phyloP scores from a whole-genome alignment of 2,113 vertebrate genomes.

The Hirundichthys speculiger region DNA sequence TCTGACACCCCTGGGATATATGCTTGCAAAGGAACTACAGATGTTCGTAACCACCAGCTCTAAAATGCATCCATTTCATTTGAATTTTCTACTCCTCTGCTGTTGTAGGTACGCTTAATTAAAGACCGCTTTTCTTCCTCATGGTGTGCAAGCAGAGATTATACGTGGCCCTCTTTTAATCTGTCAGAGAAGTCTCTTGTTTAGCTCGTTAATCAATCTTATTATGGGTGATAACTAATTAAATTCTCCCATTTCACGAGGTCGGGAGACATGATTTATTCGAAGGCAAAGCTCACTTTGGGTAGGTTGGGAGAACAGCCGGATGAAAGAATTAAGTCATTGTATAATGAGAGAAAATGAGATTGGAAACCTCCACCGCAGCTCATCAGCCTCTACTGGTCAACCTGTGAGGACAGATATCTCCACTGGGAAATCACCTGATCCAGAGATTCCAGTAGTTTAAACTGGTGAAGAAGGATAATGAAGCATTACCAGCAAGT shows the following conservation, averaged over 20 bases:
- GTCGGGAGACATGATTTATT: constrained; percentile 34
- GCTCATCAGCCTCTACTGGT: too few relatives aligned
- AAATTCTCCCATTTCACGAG: constrained; percentile 39
- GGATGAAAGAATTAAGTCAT: constrained; percentile 50
- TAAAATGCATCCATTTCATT: constrained; percentile 24
- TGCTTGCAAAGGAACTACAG: constrained; percentile 37
- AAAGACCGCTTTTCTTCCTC: constrained; percentile 51
- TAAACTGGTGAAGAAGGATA: too few relatives aligned
- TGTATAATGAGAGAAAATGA: constrained; percentile 52
- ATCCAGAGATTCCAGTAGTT: too few relatives aligned
- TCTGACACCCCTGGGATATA: too few relatives aligned
- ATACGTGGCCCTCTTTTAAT: constrained; percentile 51
- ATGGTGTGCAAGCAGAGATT: constrained; percentile 40
- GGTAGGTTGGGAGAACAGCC: constrained; percentile 25
- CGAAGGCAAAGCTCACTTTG: constrained; percentile 27
- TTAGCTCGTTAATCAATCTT: constrained; percentile 63
- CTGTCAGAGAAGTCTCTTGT: constrained; percentile 50
- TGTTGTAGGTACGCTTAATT: constrained; percentile 57
- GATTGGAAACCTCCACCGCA: constrained; percentile 15
- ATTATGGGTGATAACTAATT: constrained; percentile 55
- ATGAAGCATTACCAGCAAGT: too few relatives aligned
- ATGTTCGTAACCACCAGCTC: constrained; percentile 39
- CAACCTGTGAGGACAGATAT: too few relatives aligned
- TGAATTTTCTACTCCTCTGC: constrained; percentile 6
- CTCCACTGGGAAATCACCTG: too few relatives aligned